A percentile compares a stretch with the other conserved stretches of the same genome.
phyloP scores from a whole-genome alignment of 2,797 vertebrate genomes.

The Macroramphosus scolopax region DNA sequence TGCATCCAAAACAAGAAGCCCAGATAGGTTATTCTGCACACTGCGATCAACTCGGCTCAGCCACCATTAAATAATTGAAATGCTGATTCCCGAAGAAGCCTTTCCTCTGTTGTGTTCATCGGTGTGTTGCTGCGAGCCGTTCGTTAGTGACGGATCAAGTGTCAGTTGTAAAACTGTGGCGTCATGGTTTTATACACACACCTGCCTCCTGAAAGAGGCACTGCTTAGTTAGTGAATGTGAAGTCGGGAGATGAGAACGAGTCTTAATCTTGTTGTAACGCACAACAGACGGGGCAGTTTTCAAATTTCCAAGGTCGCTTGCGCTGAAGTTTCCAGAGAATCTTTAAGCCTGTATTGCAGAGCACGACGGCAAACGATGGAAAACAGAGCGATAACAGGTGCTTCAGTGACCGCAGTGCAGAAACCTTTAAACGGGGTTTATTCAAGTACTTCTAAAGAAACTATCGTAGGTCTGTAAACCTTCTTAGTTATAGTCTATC shows the following conservation, averaged over 20 bases:
- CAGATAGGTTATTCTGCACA: constrained; percentile 54
- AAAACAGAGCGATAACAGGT: too few species aligned
- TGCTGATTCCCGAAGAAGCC: constrained; percentile 33
- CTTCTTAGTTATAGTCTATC: too few species aligned
- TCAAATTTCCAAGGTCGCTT: too few species aligned
- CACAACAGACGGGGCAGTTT: too few species aligned
- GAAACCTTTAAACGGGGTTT: too few species aligned
- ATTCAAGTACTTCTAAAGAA: too few species aligned
- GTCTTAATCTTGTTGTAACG: too few species aligned
- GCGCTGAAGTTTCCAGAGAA: too few species aligned
- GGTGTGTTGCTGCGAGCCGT: constrained; percentile 32
- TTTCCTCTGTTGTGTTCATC: constrained; percentile 42
- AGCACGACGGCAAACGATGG: too few species aligned
- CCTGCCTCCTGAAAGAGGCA: constrained; percentile 21
- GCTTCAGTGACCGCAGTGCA: too few species aligned
- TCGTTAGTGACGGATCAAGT: constrained; percentile 52
- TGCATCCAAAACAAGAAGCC: constrained; percentile 38
- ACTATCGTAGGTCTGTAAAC: too few species aligned
- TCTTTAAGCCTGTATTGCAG: too few species aligned
- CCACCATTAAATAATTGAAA: constrained; percentile 55
- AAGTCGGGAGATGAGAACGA: constrained; percentile 22
- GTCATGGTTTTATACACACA: constrained; percentile 25
- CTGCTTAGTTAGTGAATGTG: not conserved
- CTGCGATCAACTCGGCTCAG: constrained; percentile 37
- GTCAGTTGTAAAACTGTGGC: constrained; percentile 46